Base-by-base conservation (phyloP, 2,888 invertebrate species). In the Parelbella ahira region DNA sequence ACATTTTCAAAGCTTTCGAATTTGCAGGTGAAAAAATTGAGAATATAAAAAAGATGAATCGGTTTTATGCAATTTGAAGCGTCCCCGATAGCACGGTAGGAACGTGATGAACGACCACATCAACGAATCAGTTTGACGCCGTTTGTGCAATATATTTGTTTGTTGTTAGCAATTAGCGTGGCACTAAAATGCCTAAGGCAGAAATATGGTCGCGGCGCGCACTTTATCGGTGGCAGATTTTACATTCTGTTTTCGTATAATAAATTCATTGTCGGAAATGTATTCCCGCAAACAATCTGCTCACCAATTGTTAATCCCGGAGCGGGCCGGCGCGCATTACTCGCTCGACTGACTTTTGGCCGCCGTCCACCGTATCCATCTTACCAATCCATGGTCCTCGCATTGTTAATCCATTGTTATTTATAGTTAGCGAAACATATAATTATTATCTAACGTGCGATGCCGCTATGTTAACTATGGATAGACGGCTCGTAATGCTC, bases 361-460 rank as follows among this genome's bases (percentile, higher is more conserved):
- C 51, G 51, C 18, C 57, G 62, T 72, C 77, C 79, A 80, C 71
- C 60, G 54, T 64, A 67, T 77, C 68, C 63, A 63, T 73, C 67
- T 69, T 65, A 52, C 50, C 53, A 56, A 49, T 56, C 58, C 58
- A 55, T 64, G 60, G 63, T 59, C 62, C 54, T 58, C 60, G 55
- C 59, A 67, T 72, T 75, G 73, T 74, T 74, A 76, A 78, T 75
- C 72, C 63, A 66, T 68, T 67, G 67, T 68, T 77, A 77, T 79
- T 75, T 74, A 75, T 77, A 72, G 63, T 58, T 50, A 50, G 53
- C 50, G 50, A 58, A 54, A 54, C 63, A 59, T 55, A 61, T 61
- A 50, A 58, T 52, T 47, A 56, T 54, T 53, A 51, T 56, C 54
- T 51, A 19, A 30, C 44, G 37, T 46, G 47, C 48, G 46, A 42